A percentile compares a stretch with the other conserved stretches of the same genome.
phyloP scores from a whole-genome alignment of 2,113 vertebrate species.

The Stigmatopora nigra region DNA sequence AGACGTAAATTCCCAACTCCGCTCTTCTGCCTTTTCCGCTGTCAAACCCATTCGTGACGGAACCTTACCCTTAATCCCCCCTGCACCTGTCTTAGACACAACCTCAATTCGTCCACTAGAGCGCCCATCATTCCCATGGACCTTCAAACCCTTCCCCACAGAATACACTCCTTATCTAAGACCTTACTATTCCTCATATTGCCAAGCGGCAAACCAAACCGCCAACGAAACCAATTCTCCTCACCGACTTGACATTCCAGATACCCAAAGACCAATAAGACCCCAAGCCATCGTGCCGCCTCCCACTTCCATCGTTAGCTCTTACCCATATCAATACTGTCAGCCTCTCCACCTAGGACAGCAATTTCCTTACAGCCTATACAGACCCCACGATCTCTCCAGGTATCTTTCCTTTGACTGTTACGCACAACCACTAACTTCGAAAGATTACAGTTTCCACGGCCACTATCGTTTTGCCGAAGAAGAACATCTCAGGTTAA shows the following conservation, averaged over 20 bases:
- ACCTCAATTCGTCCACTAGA: slow-evolving; percentile 68
- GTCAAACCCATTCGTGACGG: slow-evolving; percentile 61
- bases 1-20: slow-evolving; percentile 26
- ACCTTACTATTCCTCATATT: slow-evolving; percentile 72
- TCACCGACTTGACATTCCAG: slow-evolving; percentile 68
- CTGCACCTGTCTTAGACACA: slow-evolving; percentile 47
- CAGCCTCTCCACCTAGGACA: slow-evolving; percentile 73
- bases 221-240: slow-evolving; percentile 50
- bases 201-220: slow-evolving; percentile 61
- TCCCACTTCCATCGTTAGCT: slow-evolving; percentile 58
- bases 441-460: slow-evolving; percentile 65
- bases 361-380: slow-evolving; percentile 74
- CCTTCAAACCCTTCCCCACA: slow-evolving; percentile 64
- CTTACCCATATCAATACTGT: slow-evolving; percentile 78
- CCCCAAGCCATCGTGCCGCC: slow-evolving; percentile 71
- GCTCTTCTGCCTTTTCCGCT: slow-evolving; percentile 79
- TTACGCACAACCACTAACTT: slow-evolving; percentile 64
- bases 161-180: slow-evolving; percentile 79
- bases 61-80: slow-evolving; percentile 48
- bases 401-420: slow-evolving; percentile 61
- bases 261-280: slow-evolving; percentile 78
- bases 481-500: slow-evolving; percentile 42
- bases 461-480: slow-evolving; percentile 54
- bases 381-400: slow-evolving; percentile 68
- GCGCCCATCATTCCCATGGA: slow-evolving; percentile 72